phyloP scores from a whole-genome alignment of 1,140 invertebrate genomes.

The Aphidius gifuensis region DNA sequence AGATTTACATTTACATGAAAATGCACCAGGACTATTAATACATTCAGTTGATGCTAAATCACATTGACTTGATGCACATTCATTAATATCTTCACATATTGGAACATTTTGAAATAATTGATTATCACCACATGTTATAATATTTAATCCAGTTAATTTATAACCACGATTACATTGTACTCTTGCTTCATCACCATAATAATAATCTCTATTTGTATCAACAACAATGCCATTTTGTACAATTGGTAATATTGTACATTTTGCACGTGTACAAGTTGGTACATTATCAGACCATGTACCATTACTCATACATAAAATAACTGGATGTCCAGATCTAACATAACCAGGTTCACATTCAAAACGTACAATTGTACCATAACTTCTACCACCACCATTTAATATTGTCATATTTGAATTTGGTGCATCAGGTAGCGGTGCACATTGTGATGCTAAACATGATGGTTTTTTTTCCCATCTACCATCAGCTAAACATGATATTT shows the following conservation, averaged over 20 bases:
- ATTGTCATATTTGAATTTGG: slow-evolving; percentile 83
- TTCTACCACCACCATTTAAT: slow-evolving; percentile 88
- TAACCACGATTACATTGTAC: slow-evolving; percentile 92
- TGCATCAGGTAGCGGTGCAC: slow-evolving; percentile 83
- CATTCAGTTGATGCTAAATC: slow-evolving; percentile 89
- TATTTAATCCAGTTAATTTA: slow-evolving; percentile 78
- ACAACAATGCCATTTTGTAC: slow-evolving; percentile 83
- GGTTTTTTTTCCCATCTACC: slow-evolving; percentile 90
- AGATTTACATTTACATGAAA: slow-evolving; percentile 83
- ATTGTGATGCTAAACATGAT: slow-evolving; percentile 89
- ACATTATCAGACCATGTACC: slow-evolving; percentile 93
- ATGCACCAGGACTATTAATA: slow-evolving; percentile 85
- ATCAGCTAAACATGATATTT: slow-evolving; percentile 82
- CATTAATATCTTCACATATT: slow-evolving; percentile 89
- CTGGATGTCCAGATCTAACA: slow-evolving; percentile 80
- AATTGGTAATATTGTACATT: slow-evolving; percentile 78
- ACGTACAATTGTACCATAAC: slow-evolving; percentile 91
- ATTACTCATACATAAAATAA: slow-evolving; percentile 92
- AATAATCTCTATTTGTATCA: slow-evolving; percentile 71
- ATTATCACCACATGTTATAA: slow-evolving; percentile 82
- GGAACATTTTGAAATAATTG: slow-evolving; percentile 83
- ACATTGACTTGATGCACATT: slow-evolving; percentile 85
- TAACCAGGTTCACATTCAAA: slow-evolving; percentile 95
- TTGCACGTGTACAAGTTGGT: slow-evolving; percentile 78
- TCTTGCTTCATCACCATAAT: slow-evolving; percentile 85